phyloP scores from a whole-genome alignment of 2,113 vertebrate species.

The Stegastes partitus region DNA sequence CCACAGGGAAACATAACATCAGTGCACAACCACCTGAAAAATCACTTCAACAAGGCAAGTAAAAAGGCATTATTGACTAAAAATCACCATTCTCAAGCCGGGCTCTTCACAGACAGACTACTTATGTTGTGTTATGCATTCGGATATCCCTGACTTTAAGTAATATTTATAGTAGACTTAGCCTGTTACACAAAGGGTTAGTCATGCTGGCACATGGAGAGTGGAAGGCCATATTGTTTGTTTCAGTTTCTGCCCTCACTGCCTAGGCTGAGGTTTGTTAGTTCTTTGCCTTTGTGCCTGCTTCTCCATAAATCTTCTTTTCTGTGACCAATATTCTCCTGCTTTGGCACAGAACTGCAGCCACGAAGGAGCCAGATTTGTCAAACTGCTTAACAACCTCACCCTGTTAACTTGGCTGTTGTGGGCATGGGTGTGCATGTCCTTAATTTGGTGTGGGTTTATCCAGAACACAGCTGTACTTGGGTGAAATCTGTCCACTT shows the following conservation, averaged over 20 bases:
- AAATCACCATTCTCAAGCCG: background rate
- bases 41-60: background rate
- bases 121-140: conserved; percentile 1
- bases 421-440: background rate
- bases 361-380: conserved; percentile 24
- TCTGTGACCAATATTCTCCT: conserved; percentile 18
- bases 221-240: background rate
- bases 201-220: conserved; percentile 10
- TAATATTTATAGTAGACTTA: conserved; percentile 28
- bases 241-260: conserved; percentile 1
- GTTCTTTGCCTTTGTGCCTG: conserved; percentile 9
- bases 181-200: conserved; percentile 10
- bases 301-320: conserved; percentile 18
- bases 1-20: background rate
- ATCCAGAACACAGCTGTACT: conserved; percentile 15
- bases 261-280: conserved; percentile 27
- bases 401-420: background rate
- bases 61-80: background rate
- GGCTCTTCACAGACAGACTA: background rate
- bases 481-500: background rate
- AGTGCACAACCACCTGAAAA: conserved; percentile 10
- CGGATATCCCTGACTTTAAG: background rate
- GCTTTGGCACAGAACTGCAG: conserved; percentile 21
- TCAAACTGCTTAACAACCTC: conserved; percentile 21
- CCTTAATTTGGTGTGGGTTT: background rate